Evolutionary conservation across 2,888 invertebrate genomes (phyloP).

Genomic region (Tetragonula carbonaria): DNA sequence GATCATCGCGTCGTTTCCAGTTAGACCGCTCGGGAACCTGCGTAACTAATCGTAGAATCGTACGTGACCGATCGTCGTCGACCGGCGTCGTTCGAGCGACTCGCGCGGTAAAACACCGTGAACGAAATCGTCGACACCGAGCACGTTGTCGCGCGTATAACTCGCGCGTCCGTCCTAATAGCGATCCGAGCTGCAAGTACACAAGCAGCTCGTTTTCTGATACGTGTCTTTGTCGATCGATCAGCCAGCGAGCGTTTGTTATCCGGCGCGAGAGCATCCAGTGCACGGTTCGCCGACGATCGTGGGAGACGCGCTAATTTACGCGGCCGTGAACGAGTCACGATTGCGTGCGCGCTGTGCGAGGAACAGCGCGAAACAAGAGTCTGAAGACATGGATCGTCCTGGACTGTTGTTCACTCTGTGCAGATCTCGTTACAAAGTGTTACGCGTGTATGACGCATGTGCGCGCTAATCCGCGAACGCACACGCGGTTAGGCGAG

Average conservation of each 20-base stretch:
- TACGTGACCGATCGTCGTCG: constrained; percentile 63
- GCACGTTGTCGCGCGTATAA: constrained; percentile 33
- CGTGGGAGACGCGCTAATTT: constrained; percentile 38
- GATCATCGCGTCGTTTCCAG: neutral
- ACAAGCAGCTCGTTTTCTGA: constrained; percentile 18
- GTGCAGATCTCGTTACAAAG: constrained; percentile 15
- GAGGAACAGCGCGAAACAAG: neutral
- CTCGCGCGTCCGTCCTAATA: constrained; percentile 19
- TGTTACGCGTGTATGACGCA: neutral
- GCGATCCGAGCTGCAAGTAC: neutral
- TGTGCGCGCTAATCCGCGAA: neutral
- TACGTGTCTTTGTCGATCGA: constrained; percentile 35
- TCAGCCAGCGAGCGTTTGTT: constrained; percentile 10
- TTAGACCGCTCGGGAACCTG: constrained; percentile 39
- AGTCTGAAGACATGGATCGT: neutral
- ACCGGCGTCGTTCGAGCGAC: constrained; percentile 38
- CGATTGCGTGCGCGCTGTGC: neutral
- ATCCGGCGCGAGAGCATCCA: constrained; percentile 11
- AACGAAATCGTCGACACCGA: constrained; percentile 59
- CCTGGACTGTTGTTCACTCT: neutral
- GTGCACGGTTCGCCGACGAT: constrained; percentile 20
- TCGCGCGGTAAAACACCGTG: constrained; percentile 60
- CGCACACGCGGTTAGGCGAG: neutral
- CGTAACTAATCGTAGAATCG: constrained; percentile 64
- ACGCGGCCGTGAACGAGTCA: neutral